phyloP scores from a whole-genome alignment of 2,888 invertebrate species.

The Clitarchus hookeri region DNA sequence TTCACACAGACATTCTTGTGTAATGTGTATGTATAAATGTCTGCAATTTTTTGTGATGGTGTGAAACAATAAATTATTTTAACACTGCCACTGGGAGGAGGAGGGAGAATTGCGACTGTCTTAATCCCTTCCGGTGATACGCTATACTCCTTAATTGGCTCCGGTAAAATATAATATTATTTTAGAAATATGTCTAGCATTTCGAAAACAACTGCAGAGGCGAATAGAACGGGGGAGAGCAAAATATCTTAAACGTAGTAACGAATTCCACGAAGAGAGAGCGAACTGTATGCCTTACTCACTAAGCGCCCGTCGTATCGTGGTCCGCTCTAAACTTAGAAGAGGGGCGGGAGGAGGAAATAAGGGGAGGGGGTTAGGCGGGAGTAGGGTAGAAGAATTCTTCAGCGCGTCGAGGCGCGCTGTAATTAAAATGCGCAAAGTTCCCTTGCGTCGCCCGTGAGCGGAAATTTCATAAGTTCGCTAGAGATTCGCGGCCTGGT shows the following conservation, averaged over 20 bases:
- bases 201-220: too few species aligned
- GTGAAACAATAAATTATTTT: too few species aligned
- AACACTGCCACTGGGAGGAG: too few species aligned
- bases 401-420: background rate
- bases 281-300: background rate
- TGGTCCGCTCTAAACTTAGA: background rate
- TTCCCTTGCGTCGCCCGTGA: background rate
- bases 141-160: too few species aligned
- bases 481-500: background rate
- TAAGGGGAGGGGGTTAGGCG: background rate
- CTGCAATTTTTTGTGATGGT: too few species aligned
- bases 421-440: constrained; percentile 9
- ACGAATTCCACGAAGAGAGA: background rate
- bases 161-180: too few species aligned
- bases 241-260: background rate
- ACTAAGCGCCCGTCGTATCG: background rate
- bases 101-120: too few species aligned
- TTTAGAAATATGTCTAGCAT: too few species aligned
- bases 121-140: too few species aligned
- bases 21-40: too few species aligned
- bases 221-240: background rate
- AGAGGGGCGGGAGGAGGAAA: background rate
- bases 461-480: constrained; percentile 1
- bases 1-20: too few species aligned
- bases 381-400: background rate